Percentiles rank a stretch among this genome's conserved stretches.
Conservation (phyloP, 2,888 invertebrate species). For the Girardia tigrina region DNA sequence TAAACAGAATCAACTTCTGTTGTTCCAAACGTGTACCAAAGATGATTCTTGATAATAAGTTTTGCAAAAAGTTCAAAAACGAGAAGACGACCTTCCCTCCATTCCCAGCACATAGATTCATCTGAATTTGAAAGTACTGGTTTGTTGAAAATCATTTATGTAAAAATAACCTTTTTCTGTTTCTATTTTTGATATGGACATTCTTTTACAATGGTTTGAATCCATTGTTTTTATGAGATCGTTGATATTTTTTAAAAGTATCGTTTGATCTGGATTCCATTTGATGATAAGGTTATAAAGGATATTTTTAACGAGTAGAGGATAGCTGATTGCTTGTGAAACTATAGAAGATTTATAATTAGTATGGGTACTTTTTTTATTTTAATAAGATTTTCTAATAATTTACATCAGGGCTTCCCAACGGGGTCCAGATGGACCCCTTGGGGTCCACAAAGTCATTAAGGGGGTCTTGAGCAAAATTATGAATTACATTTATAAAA, state of each 20-base stretch:
- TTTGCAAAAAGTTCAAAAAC: slow-evolving; percentile 46
- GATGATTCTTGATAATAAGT: slow-evolving; percentile 45
- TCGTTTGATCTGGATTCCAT: slow-evolving; percentile 30
- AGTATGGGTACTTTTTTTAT: not conserved
- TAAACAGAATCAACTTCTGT: not conserved
- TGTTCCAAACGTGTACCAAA: slow-evolving; percentile 44
- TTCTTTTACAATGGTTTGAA: not conserved
- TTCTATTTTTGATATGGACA: slow-evolving; percentile 25
- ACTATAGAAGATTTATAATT: slow-evolving; percentile 11
- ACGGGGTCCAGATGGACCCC: too few relatives aligned
- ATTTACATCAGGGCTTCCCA: too few relatives aligned
- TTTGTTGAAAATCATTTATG: not conserved
- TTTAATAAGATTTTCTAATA: too few relatives aligned
- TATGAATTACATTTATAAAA: not conserved
- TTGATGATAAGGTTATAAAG: slow-evolving; percentile 31
- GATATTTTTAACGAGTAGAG: slow-evolving; percentile 36
- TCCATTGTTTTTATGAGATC: slow-evolving; percentile 13
- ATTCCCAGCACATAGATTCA: slow-evolving; percentile 43
- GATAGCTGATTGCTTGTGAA: slow-evolving; percentile 35
- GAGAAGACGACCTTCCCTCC: slow-evolving; percentile 45
- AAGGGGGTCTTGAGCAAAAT: not conserved
- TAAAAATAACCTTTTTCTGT: not conserved
- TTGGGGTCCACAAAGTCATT: not conserved
- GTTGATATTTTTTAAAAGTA: slow-evolving; percentile 7
- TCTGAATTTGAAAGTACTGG: not conserved